Evolutionary conservation across 2,113 vertebrate species (phyloP), one percentile per base, ranked within the genome.

Genomic region (Synchiropus splendidus): DNA sequence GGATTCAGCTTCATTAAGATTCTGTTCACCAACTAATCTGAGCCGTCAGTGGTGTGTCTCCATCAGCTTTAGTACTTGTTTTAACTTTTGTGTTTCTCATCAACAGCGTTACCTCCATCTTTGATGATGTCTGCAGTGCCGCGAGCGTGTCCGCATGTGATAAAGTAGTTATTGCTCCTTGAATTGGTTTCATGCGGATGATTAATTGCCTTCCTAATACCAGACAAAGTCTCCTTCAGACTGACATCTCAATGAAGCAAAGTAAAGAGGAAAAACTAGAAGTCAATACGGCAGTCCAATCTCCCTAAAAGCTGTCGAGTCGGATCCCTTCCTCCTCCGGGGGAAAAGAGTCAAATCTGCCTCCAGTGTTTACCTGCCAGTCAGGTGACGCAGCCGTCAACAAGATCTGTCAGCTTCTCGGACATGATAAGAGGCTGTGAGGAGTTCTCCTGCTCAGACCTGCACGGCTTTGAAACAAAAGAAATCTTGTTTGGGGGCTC

Each of bases 161-260:
- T 33, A 66, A 68, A 75, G 34, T 47, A 57, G 61, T 64, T 40
- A 57, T 14, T 69, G 54, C 74, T 54, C 65, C 51, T 43, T 61
- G 61, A 27, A 27, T 72, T 59, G 41, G 53, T 42, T 58, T 70
- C 48, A 63, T 69, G 64, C 52, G 41, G 18, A 58, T 61, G 64
- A 75, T 67, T 44, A 46, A 70, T 74, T 63, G 42, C 52, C 68
- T 72, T 59, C 42, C 13, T 2, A 52, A 67, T 49, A 71, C 48
- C 37, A 51, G 39, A 12, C 10, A 18, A 37, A 59, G 51, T 58
- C 54, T 74, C 50, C 39, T 36, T n/a, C 37, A 49, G 48, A 27
- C 21, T 4, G 21, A 74, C 49, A 38, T 64, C 61, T 58, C 50
- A 60, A 77, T 76, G 76, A 78, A 76, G 48, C 49, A 58, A 48